Base-by-base conservation (phyloP, 2,888 invertebrate genomes). In the Lordiphosa andalusiaca region DNA sequence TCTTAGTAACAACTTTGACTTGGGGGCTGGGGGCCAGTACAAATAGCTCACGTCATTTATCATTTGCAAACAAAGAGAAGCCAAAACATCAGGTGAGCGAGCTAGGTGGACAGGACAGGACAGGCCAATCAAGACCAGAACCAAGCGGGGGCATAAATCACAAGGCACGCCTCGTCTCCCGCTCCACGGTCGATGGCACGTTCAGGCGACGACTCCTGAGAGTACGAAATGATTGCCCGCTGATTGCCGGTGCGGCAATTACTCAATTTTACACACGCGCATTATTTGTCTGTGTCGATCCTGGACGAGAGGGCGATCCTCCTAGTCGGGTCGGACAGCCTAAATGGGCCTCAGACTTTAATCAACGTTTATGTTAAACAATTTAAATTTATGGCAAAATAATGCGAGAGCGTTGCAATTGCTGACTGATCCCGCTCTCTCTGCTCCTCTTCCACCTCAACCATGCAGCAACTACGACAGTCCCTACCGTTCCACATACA, bases 401-500 rank as follows among this genome's bases (percentile, higher is more conserved):
- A 81, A 81, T 83, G 84, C 84, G 81, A 60, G 69, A 77, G 70
- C 70, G 46, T 59, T 67, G 74, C 77, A 76, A 81, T 82, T 78
- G 78, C 77, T 74, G 66, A 78, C 65, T 69, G 60, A 66, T 47
- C 67, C 46, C 63, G 54, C 44, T 47, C 49, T 47, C 49, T 49
- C 42, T 48, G 33, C 41, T 23, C 46, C 41, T 23, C 35, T 23
- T 30, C 35, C 13, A 21, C 42, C 16, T 47, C 49, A 19, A 19
- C 19, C 6, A 25, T 67, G 50, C 74, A 88, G 82, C 76, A 90
- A 88, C 73, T 90, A 90, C 73, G 91, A 91, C 63, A 91, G 90
- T 72, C 90, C 91, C 57, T 91, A 91, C 84, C 90, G 90, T 59
- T 90, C 91, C 62, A 91, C 91, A 49, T 90, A 90, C 71, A 91